Percentiles rank a stretch among this genome's conserved stretches.
Conservation (phyloP, 2,797 vertebrate genomes). For the Hypotaenidia okinawae region DNA sequence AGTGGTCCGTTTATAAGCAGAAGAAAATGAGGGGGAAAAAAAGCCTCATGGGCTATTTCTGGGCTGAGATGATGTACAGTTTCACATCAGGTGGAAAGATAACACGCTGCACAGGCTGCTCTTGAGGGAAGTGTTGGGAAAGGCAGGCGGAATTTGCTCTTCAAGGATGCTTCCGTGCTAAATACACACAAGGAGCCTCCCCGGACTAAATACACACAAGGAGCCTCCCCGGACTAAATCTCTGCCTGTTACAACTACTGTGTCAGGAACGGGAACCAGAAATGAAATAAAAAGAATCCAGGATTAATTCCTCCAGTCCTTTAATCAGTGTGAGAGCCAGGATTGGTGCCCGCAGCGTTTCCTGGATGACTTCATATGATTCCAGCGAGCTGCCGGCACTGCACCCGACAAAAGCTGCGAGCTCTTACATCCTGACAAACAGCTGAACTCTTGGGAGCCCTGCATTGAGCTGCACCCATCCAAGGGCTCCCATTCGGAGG, state of each 20-base stretch:
- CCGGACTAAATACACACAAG: background rate
- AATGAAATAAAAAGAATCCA: background rate
- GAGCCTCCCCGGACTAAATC: background rate
- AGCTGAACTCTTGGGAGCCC: slow-evolving; percentile 5
- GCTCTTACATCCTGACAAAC: background rate
- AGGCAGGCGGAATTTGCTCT: background rate
- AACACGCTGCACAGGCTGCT: background rate
- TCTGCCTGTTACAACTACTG: background rate
- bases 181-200: no score
- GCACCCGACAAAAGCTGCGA: background rate
- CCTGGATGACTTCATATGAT: background rate
- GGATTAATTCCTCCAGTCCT: background rate
- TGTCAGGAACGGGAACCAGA: background rate
- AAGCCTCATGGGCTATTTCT: background rate
- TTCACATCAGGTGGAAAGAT: background rate
- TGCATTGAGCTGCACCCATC: background rate
- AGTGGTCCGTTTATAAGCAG: background rate
- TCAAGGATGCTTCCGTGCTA: background rate
- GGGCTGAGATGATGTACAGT: background rate
- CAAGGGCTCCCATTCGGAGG: slow-evolving; percentile 18
- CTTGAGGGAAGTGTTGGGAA: background rate
- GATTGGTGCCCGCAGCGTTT: background rate
- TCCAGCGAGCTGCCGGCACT: background rate
- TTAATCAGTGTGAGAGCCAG: background rate
- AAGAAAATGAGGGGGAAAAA: background rate